A percentile compares a stretch with the other conserved stretches of the same genome.
Evolutionary conservation across 2,113 vertebrate genomes (phyloP).

Genomic region (Bettongia penicillata): DNA sequence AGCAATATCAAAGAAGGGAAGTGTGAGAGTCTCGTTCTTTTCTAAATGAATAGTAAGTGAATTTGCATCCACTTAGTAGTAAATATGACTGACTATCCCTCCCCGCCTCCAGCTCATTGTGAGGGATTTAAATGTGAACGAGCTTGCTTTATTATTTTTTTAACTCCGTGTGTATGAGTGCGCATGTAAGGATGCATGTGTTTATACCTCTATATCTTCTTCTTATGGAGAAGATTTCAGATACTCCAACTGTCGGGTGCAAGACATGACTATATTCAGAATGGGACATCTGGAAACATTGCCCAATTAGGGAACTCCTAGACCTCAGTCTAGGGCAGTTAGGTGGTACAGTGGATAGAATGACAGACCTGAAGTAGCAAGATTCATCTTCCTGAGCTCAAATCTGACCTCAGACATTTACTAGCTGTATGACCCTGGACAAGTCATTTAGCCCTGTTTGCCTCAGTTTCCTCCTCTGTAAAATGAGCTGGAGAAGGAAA

Average conservation of each 20-base stretch:
- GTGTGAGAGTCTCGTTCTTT: slow-evolving; percentile 39
- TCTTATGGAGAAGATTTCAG: not conserved
- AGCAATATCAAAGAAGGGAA: slow-evolving; percentile 71
- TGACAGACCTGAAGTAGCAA: not conserved
- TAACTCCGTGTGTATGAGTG: not conserved
- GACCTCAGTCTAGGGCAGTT: not conserved
- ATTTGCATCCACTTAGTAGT: slow-evolving; percentile 79
- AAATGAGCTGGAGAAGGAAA: not conserved
- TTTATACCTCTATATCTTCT: not conserved
- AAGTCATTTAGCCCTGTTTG: not conserved
- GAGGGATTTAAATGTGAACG: not conserved
- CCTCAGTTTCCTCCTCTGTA: not conserved
- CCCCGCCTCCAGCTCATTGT: slow-evolving; percentile 6
- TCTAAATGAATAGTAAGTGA: slow-evolving; percentile 67
- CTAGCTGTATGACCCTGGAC: not conserved
- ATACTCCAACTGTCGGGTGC: not conserved
- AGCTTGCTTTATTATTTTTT: slow-evolving; percentile 58
- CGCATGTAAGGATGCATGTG: not conserved
- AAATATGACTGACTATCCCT: slow-evolving; percentile 34
- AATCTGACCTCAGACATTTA: not conserved
- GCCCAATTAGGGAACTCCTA: not conserved
- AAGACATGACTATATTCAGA: not conserved
- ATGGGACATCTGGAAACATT: not conserved
- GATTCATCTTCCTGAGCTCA: not conserved
- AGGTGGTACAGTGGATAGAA: not conserved